phyloP scores from a whole-genome alignment of 2,888 invertebrate species.

The Machimus rusticus region DNA sequence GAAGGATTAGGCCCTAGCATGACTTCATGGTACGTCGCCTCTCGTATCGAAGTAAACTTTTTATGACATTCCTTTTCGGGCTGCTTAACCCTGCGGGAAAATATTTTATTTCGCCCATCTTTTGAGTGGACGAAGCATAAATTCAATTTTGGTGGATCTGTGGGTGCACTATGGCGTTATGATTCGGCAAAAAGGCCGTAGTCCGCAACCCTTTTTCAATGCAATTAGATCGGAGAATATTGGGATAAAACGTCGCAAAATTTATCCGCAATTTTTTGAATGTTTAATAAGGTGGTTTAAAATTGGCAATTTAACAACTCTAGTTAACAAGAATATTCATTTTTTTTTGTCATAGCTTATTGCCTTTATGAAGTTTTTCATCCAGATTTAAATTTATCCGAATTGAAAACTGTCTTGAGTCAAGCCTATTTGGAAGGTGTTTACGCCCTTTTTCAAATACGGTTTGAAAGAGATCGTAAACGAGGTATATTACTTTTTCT shows the following conservation, averaged over 20 bases:
- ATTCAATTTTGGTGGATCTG: neutral
- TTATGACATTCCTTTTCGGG: neutral
- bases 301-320: neutral
- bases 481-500: no score
- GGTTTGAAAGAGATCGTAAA: no score
- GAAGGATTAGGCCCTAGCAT: neutral
- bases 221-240: neutral
- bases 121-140: neutral
- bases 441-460: no score
- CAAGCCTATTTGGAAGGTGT: no score
- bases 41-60: neutral
- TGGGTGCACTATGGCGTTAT: neutral
- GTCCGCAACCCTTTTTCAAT: neutral
- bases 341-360: no score
- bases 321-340: no score
- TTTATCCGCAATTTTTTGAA: neutral
- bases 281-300: neutral
- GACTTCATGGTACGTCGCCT: neutral
- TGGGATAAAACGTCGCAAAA: neutral
- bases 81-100: neutral
- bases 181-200: neutral
- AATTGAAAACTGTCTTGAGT: no score
- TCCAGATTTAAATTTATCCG: no score
- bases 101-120: neutral
- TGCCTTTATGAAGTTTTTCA: no score